Base-by-base conservation (phyloP, 64 coral and sea anemone species). In the Platygyra sinensis region DNA sequence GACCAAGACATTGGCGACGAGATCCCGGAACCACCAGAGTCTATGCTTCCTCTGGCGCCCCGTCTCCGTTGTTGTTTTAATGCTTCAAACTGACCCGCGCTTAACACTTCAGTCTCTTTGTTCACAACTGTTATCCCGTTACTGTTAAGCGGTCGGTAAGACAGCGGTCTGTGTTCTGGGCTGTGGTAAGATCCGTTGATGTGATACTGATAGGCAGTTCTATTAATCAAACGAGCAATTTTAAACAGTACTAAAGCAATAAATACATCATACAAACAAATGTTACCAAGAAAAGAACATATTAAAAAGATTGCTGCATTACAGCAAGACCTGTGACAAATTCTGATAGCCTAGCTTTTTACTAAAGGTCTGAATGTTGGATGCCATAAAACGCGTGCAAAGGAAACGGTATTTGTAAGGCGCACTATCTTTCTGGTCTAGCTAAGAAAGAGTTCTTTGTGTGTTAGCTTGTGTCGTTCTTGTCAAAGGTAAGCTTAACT, bases 1-100 rank as follows among this genome's bases (percentile, higher is more conserved):
- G 83, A n/a, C 82, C 63, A 50, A 14, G 91, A 93, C 74, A 62
- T 65, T 8, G 77, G 64, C 27, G 91, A 75, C 12, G 80, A 86
- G 11, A 72, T 33, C 18, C 86, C 76, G 20, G 91, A 78, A 54
- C 86, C 91, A 72, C 32, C 24, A 19, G 86, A 82, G 55, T 76
- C 91, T 11, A 82, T 17, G 24, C 76, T 93, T 30, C 62, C 55
- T 31, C 76, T 80, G 4, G 55, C 50, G 30, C 55, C 69, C 67
- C 82, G 71, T 32, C 62, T 72, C 32, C 62, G 72, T 5, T 38
- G 62, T 3, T 75, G 49, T 28, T 80, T 79, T 4, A 78, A 62
- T 30, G 73, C 38, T 74, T 88, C 86, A 32, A 60, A 88, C 65
- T 60, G 86, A 32, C 73, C 72, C 0, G 77, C 15, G 49, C 18